Conservation (phyloP, 1,140 invertebrate genomes). For the Ips typographus region DNA sequence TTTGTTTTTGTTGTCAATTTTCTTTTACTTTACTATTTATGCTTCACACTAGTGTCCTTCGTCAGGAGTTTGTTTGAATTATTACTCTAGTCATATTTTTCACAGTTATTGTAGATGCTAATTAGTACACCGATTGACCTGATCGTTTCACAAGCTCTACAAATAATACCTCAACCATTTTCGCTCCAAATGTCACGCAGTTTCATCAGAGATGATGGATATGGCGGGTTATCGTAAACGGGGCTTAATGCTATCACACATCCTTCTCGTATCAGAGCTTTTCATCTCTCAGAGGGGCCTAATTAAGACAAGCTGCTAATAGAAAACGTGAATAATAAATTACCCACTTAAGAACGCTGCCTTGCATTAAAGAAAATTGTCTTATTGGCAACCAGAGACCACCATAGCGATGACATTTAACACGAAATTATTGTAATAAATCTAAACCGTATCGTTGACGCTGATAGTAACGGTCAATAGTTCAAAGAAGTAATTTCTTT, state of each 20-base stretch:
- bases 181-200: conserved; percentile 9
- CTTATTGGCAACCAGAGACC: background rate
- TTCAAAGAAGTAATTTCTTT: conserved; percentile 14
- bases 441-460: conserved; percentile 2
- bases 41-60: too few relatives aligned
- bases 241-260: conserved; percentile 26
- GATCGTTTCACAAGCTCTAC: background rate
- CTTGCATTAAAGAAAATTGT: background rate
- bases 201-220: conserved; percentile 23
- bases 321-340: conserved; percentile 5
- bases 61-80: too few relatives aligned
- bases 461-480: conserved; percentile 9
- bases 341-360: background rate
- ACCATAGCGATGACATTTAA: background rate
- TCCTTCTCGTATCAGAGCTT: conserved; percentile 17
- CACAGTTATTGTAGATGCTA: too few relatives aligned
- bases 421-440: conserved; percentile 6
- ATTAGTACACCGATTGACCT: too few relatives aligned
- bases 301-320: conserved; percentile 27
- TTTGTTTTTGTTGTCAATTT: too few relatives aligned
- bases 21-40: too few relatives aligned
- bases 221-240: conserved; percentile 24
- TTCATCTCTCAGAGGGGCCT: conserved; percentile 13
- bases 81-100: too few relatives aligned
- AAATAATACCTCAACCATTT: background rate